Evolutionary conservation across 2,797 vertebrate genomes (phyloP).

Genomic region (Pachyuromys duprasi): DNA sequence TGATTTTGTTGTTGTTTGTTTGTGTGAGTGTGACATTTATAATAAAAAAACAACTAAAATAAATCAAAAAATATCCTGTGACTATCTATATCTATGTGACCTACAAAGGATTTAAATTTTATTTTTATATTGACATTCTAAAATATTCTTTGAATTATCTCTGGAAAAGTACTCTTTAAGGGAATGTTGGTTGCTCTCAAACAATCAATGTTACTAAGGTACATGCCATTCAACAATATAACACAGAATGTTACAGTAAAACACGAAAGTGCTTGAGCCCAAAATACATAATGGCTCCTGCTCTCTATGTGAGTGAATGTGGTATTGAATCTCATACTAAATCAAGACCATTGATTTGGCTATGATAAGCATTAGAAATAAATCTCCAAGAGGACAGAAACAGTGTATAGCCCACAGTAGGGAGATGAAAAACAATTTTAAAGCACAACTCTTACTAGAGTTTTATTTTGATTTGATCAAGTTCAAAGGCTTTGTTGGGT

Average conservation of each 20-base stretch:
- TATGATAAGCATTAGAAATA: slow-evolving; percentile 23
- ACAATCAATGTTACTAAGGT: background rate
- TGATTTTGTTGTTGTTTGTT: background rate
- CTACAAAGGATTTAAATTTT: background rate
- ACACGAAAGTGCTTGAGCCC: background rate
- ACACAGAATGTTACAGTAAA: background rate
- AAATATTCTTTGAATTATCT: slow-evolving; percentile 9
- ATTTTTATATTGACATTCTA: background rate
- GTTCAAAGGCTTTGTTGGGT: background rate
- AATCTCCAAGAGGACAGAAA: background rate
- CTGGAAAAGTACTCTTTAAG: background rate
- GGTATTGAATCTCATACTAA: background rate
- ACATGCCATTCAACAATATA: background rate
- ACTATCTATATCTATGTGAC: background rate
- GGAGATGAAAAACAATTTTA: background rate
- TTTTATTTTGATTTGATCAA: background rate
- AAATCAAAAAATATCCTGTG: background rate
- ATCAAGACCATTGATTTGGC: background rate
- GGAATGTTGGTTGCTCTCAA: background rate
- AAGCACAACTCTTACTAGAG: background rate
- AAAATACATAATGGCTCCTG: background rate
- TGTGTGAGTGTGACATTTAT: background rate
- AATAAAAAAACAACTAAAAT: background rate
- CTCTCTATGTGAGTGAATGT: background rate
- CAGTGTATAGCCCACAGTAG: background rate